Base-by-base conservation (phyloP, 2,888 invertebrate species). In the Lasiommata megera region DNA sequence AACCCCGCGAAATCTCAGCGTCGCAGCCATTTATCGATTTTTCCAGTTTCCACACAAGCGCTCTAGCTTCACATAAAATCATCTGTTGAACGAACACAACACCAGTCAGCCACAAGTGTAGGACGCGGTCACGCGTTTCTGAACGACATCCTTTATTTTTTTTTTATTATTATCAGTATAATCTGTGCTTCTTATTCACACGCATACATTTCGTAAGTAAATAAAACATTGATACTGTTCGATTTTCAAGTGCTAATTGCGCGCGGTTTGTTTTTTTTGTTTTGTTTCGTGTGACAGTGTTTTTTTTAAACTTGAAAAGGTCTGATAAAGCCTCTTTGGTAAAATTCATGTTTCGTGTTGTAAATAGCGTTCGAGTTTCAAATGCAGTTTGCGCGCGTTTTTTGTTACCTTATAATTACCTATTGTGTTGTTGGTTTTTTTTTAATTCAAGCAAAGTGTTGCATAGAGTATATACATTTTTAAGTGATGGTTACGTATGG, bases 101-200 rank as follows among this genome's bases (percentile, higher is more conserved):
- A 54, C 76, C 88, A 88, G 88, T 88, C 88, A 88, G 88, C 88
- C 87, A 84, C 76, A 69, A 69, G 71, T 63, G 55, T 66, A 68
- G 66, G 70, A 61, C 74, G 77, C 68, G 79, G 29, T 16, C 66
- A 70, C 77, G 78, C 81, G 84, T 80, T 68, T 74, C 70, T 60
- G 55, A 23, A 53, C 53, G 66, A 69, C 65, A 63, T 65, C 67
- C 68, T 66, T 34, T 79, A 77, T 76, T 69, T 74, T 78, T 77
- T 76, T 72, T 67, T 43, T 7, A 18, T 44, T 11, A 31, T 46
- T 16, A 46, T 16, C 46, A 1, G 29, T 46, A 14, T 46, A 23
- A 53, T 52, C 53, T 53, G 53, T 53, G 43, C 67, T 63, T 54
- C 51, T 74, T 76, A 74, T 74, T 71, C 62, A 69, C 70, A 59